These are phyloP conservation scores for Podiceps cristatus DNA, from an alignment of 2,113 vertebrate genomes.

Conservation along the genomic window DNA sequence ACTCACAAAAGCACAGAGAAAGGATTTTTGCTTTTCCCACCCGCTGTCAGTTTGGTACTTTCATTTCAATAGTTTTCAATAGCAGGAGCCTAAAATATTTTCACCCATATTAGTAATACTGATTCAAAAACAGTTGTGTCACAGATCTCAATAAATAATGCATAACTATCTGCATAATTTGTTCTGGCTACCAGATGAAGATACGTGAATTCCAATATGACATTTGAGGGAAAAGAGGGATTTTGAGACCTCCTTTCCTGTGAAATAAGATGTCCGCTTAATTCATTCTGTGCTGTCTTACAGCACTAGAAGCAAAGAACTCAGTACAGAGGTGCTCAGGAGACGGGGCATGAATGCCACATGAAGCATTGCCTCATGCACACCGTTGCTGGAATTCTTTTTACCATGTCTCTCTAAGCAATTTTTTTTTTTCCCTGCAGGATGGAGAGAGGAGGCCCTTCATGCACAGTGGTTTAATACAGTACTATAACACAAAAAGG, in stretches of 20 bases:
- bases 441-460: neutral
- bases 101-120: neutral
- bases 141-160: constrained; percentile 2
- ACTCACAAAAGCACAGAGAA: neutral
- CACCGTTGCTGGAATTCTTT: neutral
- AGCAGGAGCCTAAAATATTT: constrained; percentile 11
- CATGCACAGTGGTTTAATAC: neutral
- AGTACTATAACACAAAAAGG: neutral
- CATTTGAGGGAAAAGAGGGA: neutral
- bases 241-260: neutral
- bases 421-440: neutral
- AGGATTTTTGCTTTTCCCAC: neutral
- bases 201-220: neutral
- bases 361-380: neutral
- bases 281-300: neutral
- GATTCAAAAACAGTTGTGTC: neutral
- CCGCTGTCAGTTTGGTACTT: neutral
- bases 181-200: neutral
- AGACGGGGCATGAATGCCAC: neutral
- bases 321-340: neutral
- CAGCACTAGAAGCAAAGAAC: neutral
- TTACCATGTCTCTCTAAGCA: neutral
- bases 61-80: neutral
- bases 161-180: neutral
- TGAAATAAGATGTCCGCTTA: neutral